phyloP scores from a whole-genome alignment of 1,140 invertebrate genomes.

The Drosophila arawakana region DNA sequence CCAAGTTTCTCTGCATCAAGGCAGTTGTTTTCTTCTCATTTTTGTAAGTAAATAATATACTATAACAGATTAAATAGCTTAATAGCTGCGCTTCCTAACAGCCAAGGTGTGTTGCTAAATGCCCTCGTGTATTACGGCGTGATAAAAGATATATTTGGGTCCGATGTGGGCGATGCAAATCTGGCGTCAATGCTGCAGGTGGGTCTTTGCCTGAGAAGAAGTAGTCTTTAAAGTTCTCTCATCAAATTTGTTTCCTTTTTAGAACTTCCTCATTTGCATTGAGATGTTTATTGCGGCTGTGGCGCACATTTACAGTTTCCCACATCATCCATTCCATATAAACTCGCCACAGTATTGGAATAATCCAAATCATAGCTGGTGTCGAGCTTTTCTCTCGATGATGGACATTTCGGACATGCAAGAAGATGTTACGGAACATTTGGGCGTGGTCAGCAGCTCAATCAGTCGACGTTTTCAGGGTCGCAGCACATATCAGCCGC shows the following conservation, averaged over 20 bases:
- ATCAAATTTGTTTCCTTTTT: conserved; percentile 49
- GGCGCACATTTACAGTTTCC: conserved; percentile 97
- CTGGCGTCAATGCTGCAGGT: conserved; percentile 92
- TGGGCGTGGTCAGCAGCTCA: conserved; percentile 93
- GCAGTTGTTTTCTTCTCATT: conserved; percentile 99
- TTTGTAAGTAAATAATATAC: conserved; percentile 90
- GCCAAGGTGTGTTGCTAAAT: conserved; percentile 96
- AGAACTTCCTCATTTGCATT: conserved; percentile 98
- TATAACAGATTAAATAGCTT: not conserved
- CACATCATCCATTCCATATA: conserved; percentile 91
- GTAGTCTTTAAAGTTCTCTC: not conserved
- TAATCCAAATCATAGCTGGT: conserved; percentile 85
- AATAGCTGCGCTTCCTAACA: conserved; percentile 76
- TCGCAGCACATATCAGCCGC: conserved; percentile 89
- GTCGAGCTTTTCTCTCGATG: conserved; percentile 91
- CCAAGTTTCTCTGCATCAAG: conserved; percentile 99
- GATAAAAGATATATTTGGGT: conserved; percentile 88
- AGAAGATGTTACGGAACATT: conserved; percentile 95
- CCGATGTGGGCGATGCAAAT: conserved; percentile 85
- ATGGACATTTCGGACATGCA: conserved; percentile 98
- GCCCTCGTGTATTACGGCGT: conserved; percentile 92
- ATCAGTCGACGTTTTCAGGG: conserved; percentile 90
- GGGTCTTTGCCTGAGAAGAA: conserved; percentile 44
- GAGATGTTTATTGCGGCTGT: conserved; percentile 99
- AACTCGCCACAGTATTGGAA: conserved; percentile 84